Conservation (phyloP, 2,888 invertebrate species). For the Neoascia interrupta region DNA sequence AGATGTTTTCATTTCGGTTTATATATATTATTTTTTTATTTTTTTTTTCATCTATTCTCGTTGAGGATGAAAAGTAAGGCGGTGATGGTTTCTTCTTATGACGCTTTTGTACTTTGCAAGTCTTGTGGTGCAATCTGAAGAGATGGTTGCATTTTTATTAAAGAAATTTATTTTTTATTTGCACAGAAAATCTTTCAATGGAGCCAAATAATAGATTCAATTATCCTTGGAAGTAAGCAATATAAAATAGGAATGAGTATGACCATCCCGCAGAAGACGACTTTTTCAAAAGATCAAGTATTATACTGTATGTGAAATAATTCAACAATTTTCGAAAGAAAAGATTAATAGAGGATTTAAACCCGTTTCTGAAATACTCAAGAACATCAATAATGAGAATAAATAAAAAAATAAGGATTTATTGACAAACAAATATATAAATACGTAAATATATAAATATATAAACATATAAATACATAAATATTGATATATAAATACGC, state of each 20-base stretch:
- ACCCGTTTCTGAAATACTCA: too few relatives aligned
- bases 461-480: too few relatives aligned
- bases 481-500: too few relatives aligned
- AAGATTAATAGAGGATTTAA: too few relatives aligned
- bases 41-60: too few relatives aligned
- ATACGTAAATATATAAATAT: background rate
- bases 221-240: constrained; percentile 43
- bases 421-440: background rate
- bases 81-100: constrained; percentile 2
- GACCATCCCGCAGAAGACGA: too few relatives aligned
- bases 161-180: constrained; percentile 48
- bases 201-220: constrained; percentile 59
- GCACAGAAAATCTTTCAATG: constrained; percentile 17
- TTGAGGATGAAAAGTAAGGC: constrained; percentile 39
- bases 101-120: background rate
- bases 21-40: too few relatives aligned
- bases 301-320: too few relatives aligned
- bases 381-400: too few relatives aligned
- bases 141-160: constrained; percentile 21
- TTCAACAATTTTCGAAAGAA: too few relatives aligned
- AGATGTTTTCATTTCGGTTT: constrained; percentile 37
- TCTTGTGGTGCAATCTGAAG: constrained; percentile 25
- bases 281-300: too few relatives aligned
- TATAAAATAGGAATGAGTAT: constrained; percentile 54
- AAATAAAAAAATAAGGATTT: too few relatives aligned